Evolutionary conservation across 2,888 invertebrate species (phyloP).

Genomic region (Catotricha subobsoleta): DNA sequence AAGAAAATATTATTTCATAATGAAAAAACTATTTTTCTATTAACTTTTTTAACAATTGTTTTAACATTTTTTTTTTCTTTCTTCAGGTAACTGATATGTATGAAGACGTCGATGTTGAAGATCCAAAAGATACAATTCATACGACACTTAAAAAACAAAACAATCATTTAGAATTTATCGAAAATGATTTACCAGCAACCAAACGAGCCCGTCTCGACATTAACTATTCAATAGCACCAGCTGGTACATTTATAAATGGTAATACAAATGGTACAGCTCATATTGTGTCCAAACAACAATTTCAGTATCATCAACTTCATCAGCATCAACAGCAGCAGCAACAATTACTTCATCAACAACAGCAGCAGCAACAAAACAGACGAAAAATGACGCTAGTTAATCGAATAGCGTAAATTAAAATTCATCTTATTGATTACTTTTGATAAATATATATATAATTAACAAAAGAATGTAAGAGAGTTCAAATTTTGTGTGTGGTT

Average conservation of each 20-base stretch:
- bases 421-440: background rate
- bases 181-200: constrained; percentile 33
- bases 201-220: constrained; percentile 26
- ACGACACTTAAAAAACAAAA: constrained; percentile 14
- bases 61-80: constrained; percentile 11
- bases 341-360: constrained; percentile 14
- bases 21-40: background rate
- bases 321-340: constrained; percentile 30
- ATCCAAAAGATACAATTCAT: constrained; percentile 29
- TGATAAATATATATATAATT: background rate
- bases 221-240: constrained; percentile 32
- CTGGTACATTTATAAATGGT: constrained; percentile 24
- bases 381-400: constrained; percentile 45
- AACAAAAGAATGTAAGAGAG: no score
- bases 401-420: constrained; percentile 23
- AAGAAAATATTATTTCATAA: background rate
- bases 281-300: constrained; percentile 8
- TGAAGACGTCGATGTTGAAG: constrained; percentile 54
- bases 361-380: constrained; percentile 35
- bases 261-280: constrained; percentile 2
- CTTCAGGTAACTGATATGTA: constrained; percentile 48
- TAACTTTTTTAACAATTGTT: background rate
- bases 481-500: no score
- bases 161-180: constrained; percentile 32
- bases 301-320: constrained; percentile 12